Percentiles rank a stretch among this genome's conserved stretches.
These are phyloP conservation scores for Apolygus lucorum DNA, from an alignment of 1,140 invertebrate genomes.

Conservation along the genomic window DNA sequence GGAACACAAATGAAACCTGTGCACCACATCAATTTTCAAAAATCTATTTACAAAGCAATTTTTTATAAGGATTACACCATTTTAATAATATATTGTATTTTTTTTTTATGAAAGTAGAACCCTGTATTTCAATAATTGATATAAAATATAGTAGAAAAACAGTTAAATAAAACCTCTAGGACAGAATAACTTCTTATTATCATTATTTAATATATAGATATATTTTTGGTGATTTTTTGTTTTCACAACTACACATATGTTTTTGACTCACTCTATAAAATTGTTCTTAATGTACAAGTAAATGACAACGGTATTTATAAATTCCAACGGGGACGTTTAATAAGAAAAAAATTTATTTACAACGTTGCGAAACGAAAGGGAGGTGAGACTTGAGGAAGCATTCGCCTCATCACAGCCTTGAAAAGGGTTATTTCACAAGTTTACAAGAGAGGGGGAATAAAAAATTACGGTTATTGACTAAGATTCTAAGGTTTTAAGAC, in stretches of 20 bases:
- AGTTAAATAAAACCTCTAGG: background rate
- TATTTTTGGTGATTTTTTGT: background rate
- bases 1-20: background rate
- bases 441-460: background rate
- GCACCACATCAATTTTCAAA: background rate
- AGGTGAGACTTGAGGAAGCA: background rate
- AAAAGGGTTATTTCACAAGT: background rate
- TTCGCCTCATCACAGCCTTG: slow-evolving; percentile 8
- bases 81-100: too few species aligned
- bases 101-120: slow-evolving; percentile 6
- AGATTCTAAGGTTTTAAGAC: too few species aligned
- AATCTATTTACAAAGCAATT: too few species aligned
- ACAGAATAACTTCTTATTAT: background rate
- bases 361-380: background rate
- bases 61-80: too few species aligned
- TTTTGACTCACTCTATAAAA: background rate
- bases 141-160: slow-evolving; percentile 6
- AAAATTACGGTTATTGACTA: background rate
- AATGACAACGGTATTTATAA: background rate
- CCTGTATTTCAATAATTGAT: background rate
- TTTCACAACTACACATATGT: background rate
- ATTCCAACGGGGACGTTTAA: background rate
- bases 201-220: background rate
- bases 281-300: background rate
- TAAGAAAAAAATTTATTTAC: background rate